Evolutionary conservation across 2,888 invertebrate genomes (phyloP).

Genomic region (Folsomia candida): DNA sequence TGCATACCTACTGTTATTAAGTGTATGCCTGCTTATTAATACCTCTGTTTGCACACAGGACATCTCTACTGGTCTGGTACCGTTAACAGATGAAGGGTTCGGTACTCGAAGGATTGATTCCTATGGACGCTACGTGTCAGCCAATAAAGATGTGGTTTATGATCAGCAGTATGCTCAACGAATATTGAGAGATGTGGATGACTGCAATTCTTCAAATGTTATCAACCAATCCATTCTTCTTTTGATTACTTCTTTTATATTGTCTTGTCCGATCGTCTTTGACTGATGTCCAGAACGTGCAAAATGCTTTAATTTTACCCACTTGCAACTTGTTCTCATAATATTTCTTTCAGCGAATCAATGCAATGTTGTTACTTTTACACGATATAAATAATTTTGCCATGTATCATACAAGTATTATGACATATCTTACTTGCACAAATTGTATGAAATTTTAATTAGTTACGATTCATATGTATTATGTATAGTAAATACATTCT

Average conservation of each 20-base stretch:
- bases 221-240: not conserved
- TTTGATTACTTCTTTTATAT: not conserved
- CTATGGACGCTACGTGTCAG: slow-evolving; percentile 47
- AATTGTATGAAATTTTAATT: too few species aligned
- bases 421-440: too few species aligned
- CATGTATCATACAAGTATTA: too few species aligned
- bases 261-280: too few species aligned
- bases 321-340: not conserved
- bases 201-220: slow-evolving; percentile 35
- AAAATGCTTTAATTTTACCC: not conserved
- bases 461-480: too few species aligned
- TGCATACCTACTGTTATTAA: too few species aligned
- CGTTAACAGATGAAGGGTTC: slow-evolving; percentile 45
- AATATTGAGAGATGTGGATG: slow-evolving; percentile 48
- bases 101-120: slow-evolving; percentile 47
- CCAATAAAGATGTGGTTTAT: slow-evolving; percentile 49
- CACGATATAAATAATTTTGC: not conserved
- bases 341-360: not conserved
- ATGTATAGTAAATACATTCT: too few species aligned
- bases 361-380: not conserved
- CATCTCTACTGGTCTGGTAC: slow-evolving; percentile 47
- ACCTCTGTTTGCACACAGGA: slow-evolving; percentile 42
- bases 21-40: not conserved
- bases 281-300: too few species aligned
- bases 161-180: slow-evolving; percentile 49